Base-by-base conservation (phyloP, 2,888 invertebrate species). In the Rhabditophanes sp. region DNA sequence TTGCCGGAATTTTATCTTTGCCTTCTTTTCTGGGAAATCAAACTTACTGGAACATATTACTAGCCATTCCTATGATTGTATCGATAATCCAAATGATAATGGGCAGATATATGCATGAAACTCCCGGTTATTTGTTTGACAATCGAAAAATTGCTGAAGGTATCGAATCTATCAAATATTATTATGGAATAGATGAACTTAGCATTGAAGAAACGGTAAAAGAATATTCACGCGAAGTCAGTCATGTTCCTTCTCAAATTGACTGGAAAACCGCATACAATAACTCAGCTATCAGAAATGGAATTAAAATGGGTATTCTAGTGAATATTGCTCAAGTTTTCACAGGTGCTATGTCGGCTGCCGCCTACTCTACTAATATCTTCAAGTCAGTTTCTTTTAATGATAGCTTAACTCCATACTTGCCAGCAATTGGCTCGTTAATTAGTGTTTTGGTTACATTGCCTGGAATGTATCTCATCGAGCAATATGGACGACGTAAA, bases 351-450 rank as follows among this genome's bases (percentile, higher is more conserved):
- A 57, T 57, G 57, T 56, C 51, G 2, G 44, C 52, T 1, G 51
- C 55, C 5, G 48, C 52, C 1, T 57, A 57, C 28, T 53, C 53
- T 11, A 57, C 55, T 37, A 55, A 53, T 16, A 57, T 57, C 56
- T 58, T 57, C 42, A 34, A 31, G 14, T 46, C 53, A 1, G 53
- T 57, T 5, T 50, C 53, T 2, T 53, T 57, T 36, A 38, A 53
- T 16, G 45, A 42, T 20, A 26, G 41, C 2, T 38, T 57, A 2
- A 45, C 55, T 15, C 52, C 54, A 3, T 55, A 47, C 33, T 39
- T 57, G 1, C 57, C 57, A 1, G 48, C 53, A 4, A 34, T 57
- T 8, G 57, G 55, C 1, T 42, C 51, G 4, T 39, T 57, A 6
- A 29, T 57, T 16, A 53, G 53, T 2, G 51, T 52, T 6, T 14